phyloP scores from a whole-genome alignment of 2,888 invertebrate species.

The Drosophila limbata region DNA sequence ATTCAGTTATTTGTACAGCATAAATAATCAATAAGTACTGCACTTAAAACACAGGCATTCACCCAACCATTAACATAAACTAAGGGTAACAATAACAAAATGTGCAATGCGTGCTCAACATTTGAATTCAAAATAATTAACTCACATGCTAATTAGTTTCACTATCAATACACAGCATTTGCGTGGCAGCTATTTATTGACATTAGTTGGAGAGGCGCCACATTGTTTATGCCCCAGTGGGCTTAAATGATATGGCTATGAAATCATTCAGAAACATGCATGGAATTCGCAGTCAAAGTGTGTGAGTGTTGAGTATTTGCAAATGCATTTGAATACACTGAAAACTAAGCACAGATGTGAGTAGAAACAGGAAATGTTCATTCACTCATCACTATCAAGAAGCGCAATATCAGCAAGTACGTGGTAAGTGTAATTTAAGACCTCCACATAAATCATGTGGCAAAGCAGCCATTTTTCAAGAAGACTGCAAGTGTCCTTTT shows the following conservation, averaged over 20 bases:
- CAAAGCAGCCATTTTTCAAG: constrained; percentile 32
- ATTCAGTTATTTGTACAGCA: constrained; percentile 37
- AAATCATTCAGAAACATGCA: constrained; percentile 13
- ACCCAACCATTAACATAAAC: constrained; percentile 8
- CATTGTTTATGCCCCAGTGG: constrained; percentile 46
- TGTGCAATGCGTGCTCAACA: constrained; percentile 44
- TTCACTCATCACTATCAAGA: constrained; percentile 45
- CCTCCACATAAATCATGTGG: constrained; percentile 69
- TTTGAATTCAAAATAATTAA: constrained; percentile 74
- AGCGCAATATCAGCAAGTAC: constrained; percentile 74
- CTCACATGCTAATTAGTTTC: constrained; percentile 75
- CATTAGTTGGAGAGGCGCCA: constrained; percentile 40
- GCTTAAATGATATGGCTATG: constrained; percentile 35
- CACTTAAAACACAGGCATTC: constrained; percentile 14
- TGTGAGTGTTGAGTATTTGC: not conserved
- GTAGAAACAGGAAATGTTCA: constrained; percentile 9
- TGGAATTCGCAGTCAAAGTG: constrained; percentile 30
- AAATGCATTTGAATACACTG: not conserved
- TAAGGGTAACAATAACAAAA: constrained; percentile 55
- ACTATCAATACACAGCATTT: constrained; percentile 61
- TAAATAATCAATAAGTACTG: constrained; percentile 42
- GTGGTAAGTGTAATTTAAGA: constrained; percentile 67
- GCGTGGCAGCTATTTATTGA: constrained; percentile 58
- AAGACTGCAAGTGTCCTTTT: constrained; percentile 53
- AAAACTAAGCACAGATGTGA: constrained; percentile 1